phyloP scores from a whole-genome alignment of 2,888 invertebrate species.

The Eilema griseolum region DNA sequence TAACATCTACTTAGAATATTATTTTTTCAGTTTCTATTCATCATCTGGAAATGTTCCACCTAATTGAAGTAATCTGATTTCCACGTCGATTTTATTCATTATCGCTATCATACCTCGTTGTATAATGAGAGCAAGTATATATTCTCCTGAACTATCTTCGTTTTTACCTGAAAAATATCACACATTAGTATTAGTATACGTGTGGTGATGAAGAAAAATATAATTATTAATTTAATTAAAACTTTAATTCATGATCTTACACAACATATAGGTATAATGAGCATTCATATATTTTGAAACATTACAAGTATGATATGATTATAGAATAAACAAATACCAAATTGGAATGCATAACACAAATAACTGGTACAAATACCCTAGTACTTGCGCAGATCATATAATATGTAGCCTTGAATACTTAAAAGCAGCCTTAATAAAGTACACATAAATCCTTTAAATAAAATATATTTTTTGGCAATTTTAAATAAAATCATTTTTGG shows the following conservation, averaged over 20 bases:
- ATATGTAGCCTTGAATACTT: constrained; percentile 71
- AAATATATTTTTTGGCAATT: constrained; percentile 74
- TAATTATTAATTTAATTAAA: no score
- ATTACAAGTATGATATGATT: constrained; percentile 79
- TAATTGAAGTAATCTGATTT: not conserved
- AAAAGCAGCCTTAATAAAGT: constrained; percentile 78
- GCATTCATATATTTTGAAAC: constrained; percentile 80
- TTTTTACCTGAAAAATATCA: not conserved
- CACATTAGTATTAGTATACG: no score
- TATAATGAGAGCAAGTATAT: not conserved
- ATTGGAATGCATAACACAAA: constrained; percentile 83
- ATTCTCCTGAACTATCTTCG: not conserved
- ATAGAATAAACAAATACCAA: constrained; percentile 71
- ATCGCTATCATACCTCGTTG: not conserved
- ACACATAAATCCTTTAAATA: constrained; percentile 74
- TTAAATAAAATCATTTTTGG: constrained; percentile 59
- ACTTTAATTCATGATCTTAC: constrained; percentile 85
- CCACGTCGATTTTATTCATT: not conserved
- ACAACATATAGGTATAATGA: constrained; percentile 83
- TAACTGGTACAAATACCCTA: constrained; percentile 69
- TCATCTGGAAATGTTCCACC: not conserved
- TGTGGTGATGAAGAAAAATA: no score
- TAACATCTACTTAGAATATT: no score
- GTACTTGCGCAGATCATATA: constrained; percentile 77
- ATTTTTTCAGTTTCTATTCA: no score